Evolutionary conservation across 2,888 invertebrate species (phyloP).

Genomic region (Gnatocerus cornutus): DNA sequence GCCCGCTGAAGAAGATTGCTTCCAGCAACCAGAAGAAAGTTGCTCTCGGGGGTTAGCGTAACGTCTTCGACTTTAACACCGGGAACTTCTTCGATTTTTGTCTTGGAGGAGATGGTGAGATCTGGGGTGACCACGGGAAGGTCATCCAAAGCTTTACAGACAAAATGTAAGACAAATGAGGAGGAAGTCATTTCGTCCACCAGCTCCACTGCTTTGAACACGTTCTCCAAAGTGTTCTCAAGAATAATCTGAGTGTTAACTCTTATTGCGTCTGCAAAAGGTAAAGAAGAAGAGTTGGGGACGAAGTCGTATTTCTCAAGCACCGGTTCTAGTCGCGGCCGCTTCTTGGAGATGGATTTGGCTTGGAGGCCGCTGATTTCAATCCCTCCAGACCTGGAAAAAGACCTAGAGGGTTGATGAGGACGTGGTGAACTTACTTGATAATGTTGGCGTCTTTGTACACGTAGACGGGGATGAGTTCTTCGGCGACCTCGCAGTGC

Average conservation of each 20-base stretch:
- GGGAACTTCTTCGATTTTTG: neutral
- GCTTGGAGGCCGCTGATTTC: conserved; percentile 85
- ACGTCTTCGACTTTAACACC: conserved; percentile 15
- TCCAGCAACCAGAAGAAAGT: conserved; percentile 2
- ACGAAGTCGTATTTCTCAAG: conserved; percentile 85
- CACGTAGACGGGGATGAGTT: conserved; percentile 61
- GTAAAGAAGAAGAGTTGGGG: conserved; percentile 72
- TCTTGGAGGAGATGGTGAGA: conserved; percentile 17
- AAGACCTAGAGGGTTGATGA: neutral
- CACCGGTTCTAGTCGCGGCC: conserved; percentile 82
- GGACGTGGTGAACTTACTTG: conserved; percentile 6
- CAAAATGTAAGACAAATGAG: neutral
- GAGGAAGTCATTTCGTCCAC: conserved; percentile 54
- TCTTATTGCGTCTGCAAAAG: conserved; percentile 70
- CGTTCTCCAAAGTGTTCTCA: conserved; percentile 76
- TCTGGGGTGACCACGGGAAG: conserved; percentile 7
- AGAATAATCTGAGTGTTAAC: conserved; percentile 80
- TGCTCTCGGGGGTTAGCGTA: neutral
- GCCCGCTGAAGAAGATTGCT: neutral
- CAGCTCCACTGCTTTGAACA: conserved; percentile 70
- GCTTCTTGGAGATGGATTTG: conserved; percentile 81
- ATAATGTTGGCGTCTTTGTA: conserved; percentile 10
- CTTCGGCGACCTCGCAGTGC: conserved; percentile 61
- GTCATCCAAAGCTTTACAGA: conserved; percentile 14
- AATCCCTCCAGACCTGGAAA: conserved; percentile 80